phyloP scores from a whole-genome alignment of 2,797 vertebrate species.

The Xiphorhynchus erythropygius region DNA sequence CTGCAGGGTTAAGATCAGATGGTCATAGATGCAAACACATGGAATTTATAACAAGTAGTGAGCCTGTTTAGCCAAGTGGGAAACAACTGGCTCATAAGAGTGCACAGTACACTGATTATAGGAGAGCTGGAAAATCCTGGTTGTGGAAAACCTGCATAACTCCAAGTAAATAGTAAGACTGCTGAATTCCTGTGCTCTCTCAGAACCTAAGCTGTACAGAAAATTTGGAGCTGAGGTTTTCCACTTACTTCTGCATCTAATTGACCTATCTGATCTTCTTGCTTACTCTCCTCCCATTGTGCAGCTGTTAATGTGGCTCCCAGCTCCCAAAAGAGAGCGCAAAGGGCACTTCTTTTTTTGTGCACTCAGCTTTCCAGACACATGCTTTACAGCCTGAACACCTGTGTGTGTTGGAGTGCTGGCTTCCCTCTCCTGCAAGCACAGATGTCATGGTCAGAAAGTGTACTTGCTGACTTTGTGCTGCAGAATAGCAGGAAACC shows the following conservation, averaged over 20 bases:
- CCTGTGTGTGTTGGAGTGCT: not conserved
- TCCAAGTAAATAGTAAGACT: not conserved
- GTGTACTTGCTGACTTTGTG: not conserved
- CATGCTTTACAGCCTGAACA: not conserved
- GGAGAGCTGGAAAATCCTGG: not conserved
- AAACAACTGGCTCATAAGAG: not conserved
- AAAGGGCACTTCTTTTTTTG: constrained; percentile 4
- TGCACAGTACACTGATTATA: not conserved
- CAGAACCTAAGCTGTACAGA: not conserved
- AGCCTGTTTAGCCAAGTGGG: not conserved
- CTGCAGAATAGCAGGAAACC: not conserved
- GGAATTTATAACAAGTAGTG: not conserved
- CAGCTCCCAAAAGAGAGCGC: not conserved
- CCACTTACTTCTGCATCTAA: not conserved
- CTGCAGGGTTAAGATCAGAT: not conserved
- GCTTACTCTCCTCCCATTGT: not conserved
- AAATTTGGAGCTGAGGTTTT: not conserved
- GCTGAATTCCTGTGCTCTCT: not conserved
- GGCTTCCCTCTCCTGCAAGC: not conserved
- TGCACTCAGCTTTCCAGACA: constrained; percentile 9
- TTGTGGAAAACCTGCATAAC: not conserved
- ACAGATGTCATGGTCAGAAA: not conserved
- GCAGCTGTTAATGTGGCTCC: constrained; percentile 29
- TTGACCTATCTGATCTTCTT: constrained; percentile 26
- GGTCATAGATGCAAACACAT: not conserved